Evolutionary conservation across 2,113 vertebrate genomes (phyloP), one percentile per base, ranked within the genome.

Genomic region (Halcyon senegalensis): DNA sequence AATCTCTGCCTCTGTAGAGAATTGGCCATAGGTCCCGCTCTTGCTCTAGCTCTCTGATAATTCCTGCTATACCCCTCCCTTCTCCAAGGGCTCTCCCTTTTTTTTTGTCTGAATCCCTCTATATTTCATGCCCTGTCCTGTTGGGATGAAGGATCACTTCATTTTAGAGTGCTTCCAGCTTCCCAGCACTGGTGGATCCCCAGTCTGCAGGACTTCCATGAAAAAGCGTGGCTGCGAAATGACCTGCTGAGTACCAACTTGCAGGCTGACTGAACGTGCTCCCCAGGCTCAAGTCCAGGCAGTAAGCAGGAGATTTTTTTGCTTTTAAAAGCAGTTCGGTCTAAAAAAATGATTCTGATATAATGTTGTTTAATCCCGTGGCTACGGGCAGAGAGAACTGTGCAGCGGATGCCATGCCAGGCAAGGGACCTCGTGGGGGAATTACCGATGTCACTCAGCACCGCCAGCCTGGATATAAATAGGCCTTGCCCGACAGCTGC

Each of bases 391-490:
- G 68, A 87, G 44, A 76, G 31, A 76, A 58, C 63, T 84, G 91
- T 1, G 0, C 64, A 18, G 94, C 25, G 7, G 12, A 41, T 39
- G 23, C 48, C 41, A 25, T 37, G 39, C 63, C 2, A 3, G 24
- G n/a, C 23, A 3, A 94, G 68, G 88, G 77, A 79, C 39, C n/a
- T 74, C 35, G 5, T n/a, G 2, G 12, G 70, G 93, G 88, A 92
- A 95, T 94, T 94, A 72, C 51, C 15, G 0, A 81, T 63, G 20
- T 97, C 88, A 46, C 55, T 74, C 50, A 72, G 76, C 0, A 6
- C 82, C 39, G 66, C 88, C 77, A 94, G 86, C 10, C 53, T 64
- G 60, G 83, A 59, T 95, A 95, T 91, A 96, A 97, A 95, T 93
- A 91, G 94, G 59, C 41, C 94, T 93, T 93, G 79, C 41, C 79